A percentile compares a stretch with the other conserved stretches of the same genome.
Evolutionary conservation across 2,888 invertebrate genomes (phyloP).

Genomic region (Pardosa pseudoannulata): DNA sequence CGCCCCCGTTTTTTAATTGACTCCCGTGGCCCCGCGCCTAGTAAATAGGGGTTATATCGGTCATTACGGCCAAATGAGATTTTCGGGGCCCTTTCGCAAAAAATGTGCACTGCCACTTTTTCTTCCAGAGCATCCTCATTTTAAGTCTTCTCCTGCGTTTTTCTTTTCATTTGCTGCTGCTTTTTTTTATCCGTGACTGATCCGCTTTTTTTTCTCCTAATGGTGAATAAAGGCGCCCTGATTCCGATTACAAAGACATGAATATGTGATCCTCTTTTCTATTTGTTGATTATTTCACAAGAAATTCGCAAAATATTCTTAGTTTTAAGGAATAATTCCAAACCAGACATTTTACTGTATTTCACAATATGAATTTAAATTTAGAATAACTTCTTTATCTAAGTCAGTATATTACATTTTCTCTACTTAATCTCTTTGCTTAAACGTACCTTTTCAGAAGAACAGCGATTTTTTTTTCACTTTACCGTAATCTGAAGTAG

Average conservation of each 20-base stretch:
- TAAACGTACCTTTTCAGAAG: too few species aligned
- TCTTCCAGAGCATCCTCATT: not conserved
- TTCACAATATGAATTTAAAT: too few species aligned
- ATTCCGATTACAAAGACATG: conserved; percentile 69
- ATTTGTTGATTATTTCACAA: too few species aligned
- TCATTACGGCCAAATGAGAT: conserved; percentile 62
- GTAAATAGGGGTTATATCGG: conserved; percentile 70
- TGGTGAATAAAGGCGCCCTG: conserved; percentile 67
- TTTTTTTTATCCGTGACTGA: conserved; percentile 14
- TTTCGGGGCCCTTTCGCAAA: conserved; percentile 45
- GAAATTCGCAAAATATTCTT: too few species aligned
- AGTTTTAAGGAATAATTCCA: too few species aligned
- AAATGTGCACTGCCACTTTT: conserved; percentile 3
- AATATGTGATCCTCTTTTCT: conserved; percentile 53
- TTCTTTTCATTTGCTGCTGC: conserved; percentile 22
- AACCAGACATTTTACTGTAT: too few species aligned
- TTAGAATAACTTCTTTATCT: too few species aligned
- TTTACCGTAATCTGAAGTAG: too few species aligned
- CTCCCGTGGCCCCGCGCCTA: conserved; percentile 29
- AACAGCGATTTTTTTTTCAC: too few species aligned
- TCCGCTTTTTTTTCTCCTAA: conserved; percentile 31
- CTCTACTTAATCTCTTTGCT: too few species aligned
- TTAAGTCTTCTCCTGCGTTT: not conserved
- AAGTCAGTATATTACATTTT: too few species aligned
- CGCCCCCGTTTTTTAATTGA: conserved; percentile 40